Evolutionary conservation across 1,140 invertebrate species (phyloP), one percentile per base, ranked within the genome.

Genomic region (Drosophila tristis): DNA sequence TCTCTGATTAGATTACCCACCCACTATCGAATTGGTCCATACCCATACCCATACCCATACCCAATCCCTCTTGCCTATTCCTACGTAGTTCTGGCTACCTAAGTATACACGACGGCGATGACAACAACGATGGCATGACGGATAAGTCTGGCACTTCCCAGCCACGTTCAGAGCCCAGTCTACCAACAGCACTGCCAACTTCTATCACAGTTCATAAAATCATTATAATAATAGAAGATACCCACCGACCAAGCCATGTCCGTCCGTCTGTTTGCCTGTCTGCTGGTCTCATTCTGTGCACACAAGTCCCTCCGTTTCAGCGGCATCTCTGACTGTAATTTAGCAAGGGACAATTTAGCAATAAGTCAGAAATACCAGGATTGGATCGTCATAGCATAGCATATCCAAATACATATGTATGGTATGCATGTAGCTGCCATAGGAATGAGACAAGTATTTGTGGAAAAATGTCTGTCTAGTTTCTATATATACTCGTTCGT

Each of bases 1-100:
- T 63, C 68, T 74, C 43, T 64, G 60, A 71, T 76, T 71, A 74
- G 65, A 43, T 76, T 47, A 53, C 62, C 51, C 55, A 31, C 39
- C 55, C 63, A 47, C 31, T 8, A 67, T 15, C 61, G 42, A 45
- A 60, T 84, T 84, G 80, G 80, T 87, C 82, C 82, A 63, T 55
- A 55, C 74, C 58, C 50, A 39, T 43, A 20, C 47, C 48, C 23
- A 25, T 25, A n/a, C n/a, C n/a, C n/a, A n/a, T n/a, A n/a, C n/a
- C n/a, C n/a, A n/a, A n/a, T 35, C 35, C 23, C 58, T 20, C 20
- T 20, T 20, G 20, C 20, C 42, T 54, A 23, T 31, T 61, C 53
- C 57, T 39, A 29, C 5, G 26, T 29, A 23, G 23, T 1, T 23
- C 44, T 16, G 16, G 16, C 16, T 16, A 16, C 53, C 57, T 39